Conservation (phyloP, 2,797 vertebrate species). For the Helicolenus hilgendorfi region DNA sequence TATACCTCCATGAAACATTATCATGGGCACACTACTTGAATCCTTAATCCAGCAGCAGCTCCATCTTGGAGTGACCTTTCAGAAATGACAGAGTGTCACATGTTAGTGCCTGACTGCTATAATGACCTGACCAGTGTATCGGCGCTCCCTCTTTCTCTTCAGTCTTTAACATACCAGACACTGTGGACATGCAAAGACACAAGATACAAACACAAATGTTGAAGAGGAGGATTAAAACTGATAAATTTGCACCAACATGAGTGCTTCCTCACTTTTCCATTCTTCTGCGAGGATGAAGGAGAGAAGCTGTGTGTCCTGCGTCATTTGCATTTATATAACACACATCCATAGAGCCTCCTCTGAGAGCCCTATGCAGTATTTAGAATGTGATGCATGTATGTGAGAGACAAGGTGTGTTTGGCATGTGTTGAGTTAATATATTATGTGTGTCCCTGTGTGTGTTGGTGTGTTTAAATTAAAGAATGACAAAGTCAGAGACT, state of each 20-base stretch:
- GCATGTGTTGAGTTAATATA: slow-evolving; percentile 39
- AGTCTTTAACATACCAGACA: background rate
- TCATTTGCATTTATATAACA: slow-evolving; percentile 75
- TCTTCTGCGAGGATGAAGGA: slow-evolving; percentile 24
- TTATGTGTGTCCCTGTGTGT: slow-evolving; percentile 32
- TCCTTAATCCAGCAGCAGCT: slow-evolving; percentile 50
- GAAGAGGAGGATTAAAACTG: background rate
- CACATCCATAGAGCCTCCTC: slow-evolving; percentile 31
- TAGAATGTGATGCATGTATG: slow-evolving; percentile 55
- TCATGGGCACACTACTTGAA: slow-evolving; percentile 20
- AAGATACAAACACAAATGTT: slow-evolving; percentile 1
- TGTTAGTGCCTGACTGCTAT: slow-evolving; percentile 47
- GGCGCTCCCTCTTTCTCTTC: background rate
- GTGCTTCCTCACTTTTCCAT: background rate
- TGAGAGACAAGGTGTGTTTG: background rate
- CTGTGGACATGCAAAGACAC: background rate
- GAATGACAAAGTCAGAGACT: slow-evolving; percentile 38
- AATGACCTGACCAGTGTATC: slow-evolving; percentile 17
- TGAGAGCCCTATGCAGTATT: slow-evolving; percentile 40
- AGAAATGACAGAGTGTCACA: slow-evolving; percentile 60
- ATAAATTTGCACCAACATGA: background rate
- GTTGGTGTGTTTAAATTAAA: slow-evolving; percentile 53
- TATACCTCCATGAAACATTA: slow-evolving; percentile 12
- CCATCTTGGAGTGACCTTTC: slow-evolving; percentile 74
- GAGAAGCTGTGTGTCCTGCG: slow-evolving; percentile 33